These are phyloP conservation scores for Lordiphosa collinella DNA, from an alignment of 1,140 invertebrate species.

Conservation along the genomic window DNA sequence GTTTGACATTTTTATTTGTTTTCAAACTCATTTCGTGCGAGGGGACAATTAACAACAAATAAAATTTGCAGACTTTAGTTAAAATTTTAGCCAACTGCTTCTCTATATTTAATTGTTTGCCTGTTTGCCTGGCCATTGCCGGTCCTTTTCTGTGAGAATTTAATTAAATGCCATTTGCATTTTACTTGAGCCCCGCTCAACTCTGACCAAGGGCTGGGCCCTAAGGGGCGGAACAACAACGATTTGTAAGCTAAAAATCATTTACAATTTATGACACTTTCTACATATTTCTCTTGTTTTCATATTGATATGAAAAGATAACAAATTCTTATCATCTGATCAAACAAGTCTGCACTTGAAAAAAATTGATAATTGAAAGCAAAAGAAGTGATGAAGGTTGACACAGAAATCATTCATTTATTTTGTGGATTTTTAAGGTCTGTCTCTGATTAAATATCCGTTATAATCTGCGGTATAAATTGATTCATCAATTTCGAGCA, in stretches of 20 bases:
- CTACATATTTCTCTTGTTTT: too few species aligned
- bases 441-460: too few species aligned
- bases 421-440: too few species aligned
- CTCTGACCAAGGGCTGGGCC: neutral
- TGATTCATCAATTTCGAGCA: too few species aligned
- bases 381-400: too few species aligned
- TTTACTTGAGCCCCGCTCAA: neutral
- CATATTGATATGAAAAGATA: too few species aligned
- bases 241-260: constrained; percentile 23
- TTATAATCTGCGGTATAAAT: too few species aligned
- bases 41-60: constrained; percentile 71
- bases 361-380: too few species aligned
- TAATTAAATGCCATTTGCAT: constrained; percentile 69
- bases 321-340: too few species aligned
- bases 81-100: constrained; percentile 50
- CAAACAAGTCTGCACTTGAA: too few species aligned
- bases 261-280: constrained; percentile 35
- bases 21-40: constrained; percentile 68
- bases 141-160: constrained; percentile 24
- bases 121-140: neutral
- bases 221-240: constrained; percentile 8
- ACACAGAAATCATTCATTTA: too few species aligned
- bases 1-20: constrained; percentile 77
- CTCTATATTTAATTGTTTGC: constrained; percentile 56
- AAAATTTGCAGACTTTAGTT: constrained; percentile 68